Conservation (phyloP, 2,888 invertebrate genomes). For the Xylocampa areola region DNA sequence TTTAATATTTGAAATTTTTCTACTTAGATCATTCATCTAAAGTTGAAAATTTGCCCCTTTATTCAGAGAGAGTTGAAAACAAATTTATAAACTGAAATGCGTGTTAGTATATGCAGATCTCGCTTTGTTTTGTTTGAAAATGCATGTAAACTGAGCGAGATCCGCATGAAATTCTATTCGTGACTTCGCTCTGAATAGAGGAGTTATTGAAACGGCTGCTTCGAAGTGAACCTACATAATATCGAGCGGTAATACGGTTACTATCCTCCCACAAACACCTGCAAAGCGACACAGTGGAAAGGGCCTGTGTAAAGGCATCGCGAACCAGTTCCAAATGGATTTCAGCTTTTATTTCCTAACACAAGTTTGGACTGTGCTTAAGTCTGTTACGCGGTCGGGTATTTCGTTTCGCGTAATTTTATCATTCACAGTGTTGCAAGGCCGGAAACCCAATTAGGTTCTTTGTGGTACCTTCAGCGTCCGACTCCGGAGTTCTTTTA, state of each 20-base stretch:
- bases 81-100: not conserved
- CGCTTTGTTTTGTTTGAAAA: constrained; percentile 18
- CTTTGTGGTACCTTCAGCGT: constrained; percentile 78
- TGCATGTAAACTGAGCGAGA: constrained; percentile 18
- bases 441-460: constrained; percentile 63
- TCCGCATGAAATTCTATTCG: constrained; percentile 20
- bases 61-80: constrained; percentile 41
- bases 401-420: constrained; percentile 57
- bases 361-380: constrained; percentile 60
- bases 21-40: constrained; percentile 28
- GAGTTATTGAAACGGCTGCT: constrained; percentile 34
- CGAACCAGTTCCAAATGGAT: constrained; percentile 69
- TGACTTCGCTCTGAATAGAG: constrained; percentile 49
- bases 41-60: constrained; percentile 43
- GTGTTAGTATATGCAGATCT: not conserved
- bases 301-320: constrained; percentile 46
- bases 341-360: constrained; percentile 60
- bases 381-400: constrained; percentile 58
- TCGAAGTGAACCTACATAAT: constrained; percentile 28
- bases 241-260: constrained; percentile 56
- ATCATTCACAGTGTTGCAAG: constrained; percentile 58
- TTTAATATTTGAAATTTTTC: constrained; percentile 23
- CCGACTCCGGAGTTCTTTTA: constrained; percentile 80
- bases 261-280: constrained; percentile 58
- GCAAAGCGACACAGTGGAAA: constrained; percentile 62